Percentiles rank a stretch among this genome's conserved stretches.
Evolutionary conservation across 2,888 invertebrate species (phyloP).

Genomic region (Latrodectus hesperus): DNA sequence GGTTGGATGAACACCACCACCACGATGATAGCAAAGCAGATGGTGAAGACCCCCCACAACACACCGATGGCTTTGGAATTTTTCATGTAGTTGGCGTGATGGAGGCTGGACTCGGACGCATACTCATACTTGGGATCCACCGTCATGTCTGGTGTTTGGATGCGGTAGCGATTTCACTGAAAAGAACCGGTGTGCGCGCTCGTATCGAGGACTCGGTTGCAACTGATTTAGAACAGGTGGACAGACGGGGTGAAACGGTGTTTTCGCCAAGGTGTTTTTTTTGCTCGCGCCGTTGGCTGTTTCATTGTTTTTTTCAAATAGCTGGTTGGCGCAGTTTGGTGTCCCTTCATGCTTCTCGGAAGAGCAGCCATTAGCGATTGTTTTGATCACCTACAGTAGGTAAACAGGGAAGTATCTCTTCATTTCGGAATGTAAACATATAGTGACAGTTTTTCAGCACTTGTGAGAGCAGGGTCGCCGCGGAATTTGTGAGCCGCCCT

Average conservation of each 20-base stretch:
- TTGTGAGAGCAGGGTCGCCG: no score
- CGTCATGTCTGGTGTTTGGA: constrained; percentile 30
- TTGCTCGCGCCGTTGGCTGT: background rate
- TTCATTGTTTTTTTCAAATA: background rate
- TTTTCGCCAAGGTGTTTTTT: background rate
- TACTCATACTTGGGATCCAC: constrained; percentile 69
- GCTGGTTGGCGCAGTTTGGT: background rate
- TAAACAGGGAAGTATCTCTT: no score
- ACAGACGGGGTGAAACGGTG: background rate
- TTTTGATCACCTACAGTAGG: background rate
- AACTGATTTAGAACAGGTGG: background rate
- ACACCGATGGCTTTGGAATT: constrained; percentile 88
- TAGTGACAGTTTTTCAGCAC: no score
- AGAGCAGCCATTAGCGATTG: background rate
- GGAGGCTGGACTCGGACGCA: constrained; percentile 65
- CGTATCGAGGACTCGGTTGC: background rate
- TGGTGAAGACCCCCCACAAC: constrained; percentile 97
- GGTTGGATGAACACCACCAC: constrained; percentile 95
- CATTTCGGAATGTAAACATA: no score
- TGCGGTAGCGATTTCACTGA: background rate
- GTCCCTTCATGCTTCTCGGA: background rate
- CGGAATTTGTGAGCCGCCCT: no score
- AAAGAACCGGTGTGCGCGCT: background rate
- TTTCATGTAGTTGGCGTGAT: constrained; percentile 69
- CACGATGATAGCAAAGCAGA: constrained; percentile 96